phyloP scores from a whole-genome alignment of 2,888 invertebrate species.

The Alcis repandata region DNA sequence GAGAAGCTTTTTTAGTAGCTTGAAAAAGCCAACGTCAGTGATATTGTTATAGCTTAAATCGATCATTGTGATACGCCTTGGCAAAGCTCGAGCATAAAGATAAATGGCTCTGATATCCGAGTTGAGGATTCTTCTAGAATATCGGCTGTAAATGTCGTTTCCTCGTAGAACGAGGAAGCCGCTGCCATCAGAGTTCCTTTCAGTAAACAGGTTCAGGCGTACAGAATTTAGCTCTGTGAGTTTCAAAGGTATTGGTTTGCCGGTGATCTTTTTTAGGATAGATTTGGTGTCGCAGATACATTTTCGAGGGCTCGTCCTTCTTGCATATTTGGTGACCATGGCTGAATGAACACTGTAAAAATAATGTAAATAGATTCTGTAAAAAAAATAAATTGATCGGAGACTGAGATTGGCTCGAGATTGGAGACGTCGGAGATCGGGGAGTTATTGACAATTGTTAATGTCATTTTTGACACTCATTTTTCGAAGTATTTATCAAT shows the following conservation, averaged over 20 bases:
- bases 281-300: conserved; percentile 68
- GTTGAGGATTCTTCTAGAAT: conserved; percentile 75
- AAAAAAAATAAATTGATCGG: background rate
- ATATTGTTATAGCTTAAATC: conserved; percentile 87
- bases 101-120: conserved; percentile 81
- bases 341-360: background rate
- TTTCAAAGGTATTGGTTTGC: conserved; percentile 51
- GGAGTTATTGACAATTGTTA: too few species aligned
- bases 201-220: conserved; percentile 73
- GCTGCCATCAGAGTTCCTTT: conserved; percentile 85
- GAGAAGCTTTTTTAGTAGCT: conserved; percentile 74
- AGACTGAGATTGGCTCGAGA: too few species aligned
- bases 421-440: too few species aligned
- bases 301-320: conserved; percentile 51
- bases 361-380: background rate
- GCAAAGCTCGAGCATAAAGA: conserved; percentile 75
- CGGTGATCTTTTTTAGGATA: conserved; percentile 66
- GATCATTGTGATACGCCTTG: conserved; percentile 77
- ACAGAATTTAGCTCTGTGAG: conserved; percentile 66
- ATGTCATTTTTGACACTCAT: background rate
- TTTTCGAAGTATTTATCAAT: too few species aligned
- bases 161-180: conserved; percentile 83
- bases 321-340: conserved; percentile 6
- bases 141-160: conserved; percentile 78
- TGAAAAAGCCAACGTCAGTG: conserved; percentile 80